These are phyloP conservation scores for Amniataba percoides DNA, from an alignment of 2,797 vertebrate genomes.

Conservation along the genomic window DNA sequence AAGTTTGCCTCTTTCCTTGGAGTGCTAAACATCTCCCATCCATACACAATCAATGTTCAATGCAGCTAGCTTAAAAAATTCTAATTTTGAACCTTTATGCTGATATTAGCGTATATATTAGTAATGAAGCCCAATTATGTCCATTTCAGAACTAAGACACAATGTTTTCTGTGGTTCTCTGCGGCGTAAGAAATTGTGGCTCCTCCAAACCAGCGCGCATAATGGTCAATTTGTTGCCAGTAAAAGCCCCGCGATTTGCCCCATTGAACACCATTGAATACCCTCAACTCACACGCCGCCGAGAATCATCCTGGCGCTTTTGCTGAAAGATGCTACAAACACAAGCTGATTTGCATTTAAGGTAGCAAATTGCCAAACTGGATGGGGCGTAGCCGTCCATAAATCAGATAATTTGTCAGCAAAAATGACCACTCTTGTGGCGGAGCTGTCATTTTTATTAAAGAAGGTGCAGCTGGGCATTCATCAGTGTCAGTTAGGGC, in stretches of 20 bases:
- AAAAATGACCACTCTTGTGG: conserved; percentile 67
- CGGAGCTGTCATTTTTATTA: conserved; percentile 74
- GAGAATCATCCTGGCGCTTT: conserved; percentile 30
- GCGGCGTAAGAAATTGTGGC: conserved; percentile 8
- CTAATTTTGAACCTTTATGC: not conserved
- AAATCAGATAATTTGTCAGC: conserved; percentile 70
- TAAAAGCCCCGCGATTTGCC: conserved; percentile 31
- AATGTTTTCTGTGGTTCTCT: conserved; percentile 3
- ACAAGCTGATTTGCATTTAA: conserved; percentile 57
- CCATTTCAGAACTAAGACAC: not conserved
- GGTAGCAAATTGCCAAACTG: conserved; percentile 55
- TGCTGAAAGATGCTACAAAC: conserved; percentile 40
- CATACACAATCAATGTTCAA: not conserved
- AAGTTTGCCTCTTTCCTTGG: not conserved
- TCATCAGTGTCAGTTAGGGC: conserved; percentile 76
- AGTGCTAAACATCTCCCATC: not conserved
- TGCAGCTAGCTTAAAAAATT: not conserved
- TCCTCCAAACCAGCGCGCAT: conserved; percentile 35
- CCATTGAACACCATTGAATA: conserved; percentile 29
- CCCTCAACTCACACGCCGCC: conserved; percentile 27
- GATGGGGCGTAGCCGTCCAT: conserved; percentile 43
- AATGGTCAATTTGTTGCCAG: conserved; percentile 52
- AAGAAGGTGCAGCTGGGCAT: conserved; percentile 67
- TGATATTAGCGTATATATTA: not conserved
- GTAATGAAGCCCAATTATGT: not conserved